phyloP scores from a whole-genome alignment of 2,797 vertebrate species.

The Pogoniulus pusillus region DNA sequence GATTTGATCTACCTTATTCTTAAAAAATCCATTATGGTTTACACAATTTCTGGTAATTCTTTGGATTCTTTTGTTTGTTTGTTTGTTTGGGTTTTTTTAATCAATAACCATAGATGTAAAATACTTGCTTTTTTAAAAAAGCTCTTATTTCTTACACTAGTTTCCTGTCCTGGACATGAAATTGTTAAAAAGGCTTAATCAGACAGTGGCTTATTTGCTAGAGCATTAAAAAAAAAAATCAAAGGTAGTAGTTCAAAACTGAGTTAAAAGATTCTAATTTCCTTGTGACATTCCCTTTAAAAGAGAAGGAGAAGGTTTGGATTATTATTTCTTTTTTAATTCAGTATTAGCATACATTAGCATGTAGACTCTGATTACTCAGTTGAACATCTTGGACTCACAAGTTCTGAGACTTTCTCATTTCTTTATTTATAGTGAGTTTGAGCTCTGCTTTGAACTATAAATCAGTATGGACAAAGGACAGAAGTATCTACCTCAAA shows the following conservation, averaged over 20 bases:
- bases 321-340: neutral
- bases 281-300: neutral
- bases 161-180: neutral
- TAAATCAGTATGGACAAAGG: neutral
- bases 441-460: neutral
- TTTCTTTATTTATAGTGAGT: neutral
- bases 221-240: neutral
- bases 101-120: neutral
- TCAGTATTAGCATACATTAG: neutral
- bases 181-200: neutral
- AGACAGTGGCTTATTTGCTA: constrained; percentile 5
- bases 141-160: neutral
- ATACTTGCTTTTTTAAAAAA: neutral
- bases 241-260: constrained; percentile 39
- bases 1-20: too few species aligned
- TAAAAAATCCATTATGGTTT: too few species aligned
- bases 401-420: neutral
- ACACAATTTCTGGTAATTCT: neutral
- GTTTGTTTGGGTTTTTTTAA: too few species aligned
- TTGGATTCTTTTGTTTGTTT: too few species aligned
- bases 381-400: neutral
- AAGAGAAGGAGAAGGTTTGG: neutral
- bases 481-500: neutral
- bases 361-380: neutral
- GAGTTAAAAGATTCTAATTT: constrained; percentile 29